Base-by-base conservation (phyloP, 1,140 invertebrate species). In the Globodera rostochiensis region DNA sequence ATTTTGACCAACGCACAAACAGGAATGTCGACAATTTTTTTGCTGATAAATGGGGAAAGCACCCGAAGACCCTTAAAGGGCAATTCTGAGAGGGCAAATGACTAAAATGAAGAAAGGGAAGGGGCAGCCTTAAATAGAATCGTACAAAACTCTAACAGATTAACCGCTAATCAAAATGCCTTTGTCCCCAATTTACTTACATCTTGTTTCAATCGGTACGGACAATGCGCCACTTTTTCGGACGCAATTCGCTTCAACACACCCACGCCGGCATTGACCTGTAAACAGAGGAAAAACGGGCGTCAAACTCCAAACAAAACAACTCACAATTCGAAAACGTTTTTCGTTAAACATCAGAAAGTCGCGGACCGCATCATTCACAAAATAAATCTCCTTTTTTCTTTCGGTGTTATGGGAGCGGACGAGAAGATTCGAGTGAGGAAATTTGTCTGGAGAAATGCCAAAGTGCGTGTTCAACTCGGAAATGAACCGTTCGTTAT, bases 381-480 rank as follows among this genome's bases (percentile, higher is more conserved):
- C 88, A 73, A 81, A 90, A 79, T 89, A 89, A 19, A 89, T 71
- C 19, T 73, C 81, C 19, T 84, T 83, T 46, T 88, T 89, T 60
- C 85, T 82, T 45, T 89, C 85, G 19, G 71, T 79, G 74, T 90
- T 86, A 11, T 71, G 69, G 4, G 81, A 74, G 25, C 88, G 80
- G 70, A 82, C 80, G 45, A 89, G 83, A 21, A 89, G 76, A 69
- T 89, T 89, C 13, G 82, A 74, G 64, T 80, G 86, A 9, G 76
- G 77, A 73, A 89, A 90, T 36, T 84, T 45, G 5, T 66, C 5
- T 6, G 81, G 70, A 25, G 73, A 74, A 46, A 87, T 74, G 15
- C 88, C 88, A 74, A 87, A 89, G 80, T 87, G 77, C 50, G 83
- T 64, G 4, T 79, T 78, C 64, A 85, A 79, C 13, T 74, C 46